These are phyloP conservation scores for Arrhopalites spinosus DNA, from an alignment of 2,888 invertebrate species.

Conservation along the genomic window DNA sequence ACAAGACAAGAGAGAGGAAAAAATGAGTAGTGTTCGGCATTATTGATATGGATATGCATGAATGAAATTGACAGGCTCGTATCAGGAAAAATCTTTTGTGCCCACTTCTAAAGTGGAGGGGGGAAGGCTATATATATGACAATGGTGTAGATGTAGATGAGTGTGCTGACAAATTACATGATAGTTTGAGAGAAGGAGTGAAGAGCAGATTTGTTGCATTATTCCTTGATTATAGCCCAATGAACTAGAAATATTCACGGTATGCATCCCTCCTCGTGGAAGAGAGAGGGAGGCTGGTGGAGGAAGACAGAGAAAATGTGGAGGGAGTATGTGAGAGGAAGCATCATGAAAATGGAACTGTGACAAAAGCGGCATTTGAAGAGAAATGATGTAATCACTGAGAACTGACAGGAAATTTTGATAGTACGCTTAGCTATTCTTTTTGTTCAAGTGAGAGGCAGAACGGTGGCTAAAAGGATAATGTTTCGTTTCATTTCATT, in stretches of 20 bases:
- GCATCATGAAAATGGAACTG: constrained; percentile 10
- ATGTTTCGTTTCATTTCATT: constrained; percentile 35
- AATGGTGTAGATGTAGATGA: not conserved
- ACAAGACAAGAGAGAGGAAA: too few relatives aligned
- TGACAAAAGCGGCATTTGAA: constrained; percentile 37
- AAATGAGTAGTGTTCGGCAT: too few relatives aligned
- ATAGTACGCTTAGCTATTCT: constrained; percentile 27
- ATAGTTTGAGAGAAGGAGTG: too few relatives aligned
- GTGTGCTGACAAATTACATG: not conserved
- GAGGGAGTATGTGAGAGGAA: not conserved
- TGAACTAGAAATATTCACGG: not conserved
- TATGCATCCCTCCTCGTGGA: too few relatives aligned
- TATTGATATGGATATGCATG: too few relatives aligned
- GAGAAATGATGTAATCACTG: constrained; percentile 40
- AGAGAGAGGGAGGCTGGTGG: not conserved
- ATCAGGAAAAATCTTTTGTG: too few relatives aligned
- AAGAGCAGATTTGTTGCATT: constrained; percentile 1
- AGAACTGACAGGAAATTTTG: constrained; percentile 31
- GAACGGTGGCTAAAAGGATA: constrained; percentile 42
- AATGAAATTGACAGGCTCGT: too few relatives aligned
- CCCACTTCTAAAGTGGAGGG: not conserved
- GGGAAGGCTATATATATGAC: too few relatives aligned
- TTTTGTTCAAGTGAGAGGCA: constrained; percentile 34
- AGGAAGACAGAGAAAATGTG: not conserved
- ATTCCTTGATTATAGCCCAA: not conserved